Base-by-base conservation (phyloP, 92 coral and sea anemone genomes). In the Epizoanthus stellaris region DNA sequence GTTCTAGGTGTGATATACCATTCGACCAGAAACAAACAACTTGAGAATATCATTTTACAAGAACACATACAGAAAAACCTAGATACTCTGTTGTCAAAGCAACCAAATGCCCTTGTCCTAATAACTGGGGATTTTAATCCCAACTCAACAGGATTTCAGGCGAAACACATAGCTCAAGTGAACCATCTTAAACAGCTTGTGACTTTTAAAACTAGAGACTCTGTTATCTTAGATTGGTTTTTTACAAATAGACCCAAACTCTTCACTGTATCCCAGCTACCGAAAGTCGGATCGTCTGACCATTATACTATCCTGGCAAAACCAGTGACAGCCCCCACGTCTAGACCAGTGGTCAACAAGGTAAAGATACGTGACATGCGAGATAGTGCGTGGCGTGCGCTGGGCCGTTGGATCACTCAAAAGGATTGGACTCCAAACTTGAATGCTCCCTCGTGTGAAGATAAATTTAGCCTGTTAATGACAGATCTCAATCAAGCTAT, bases 61-160 rank as follows among this genome's bases (percentile, higher is more conserved):
- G 92, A 80, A 1, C 87, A 89, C 34, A 65, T 80, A 38, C 92
- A 89, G 79, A 85, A 64, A 42, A 85, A 89, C 67, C 67, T 89
- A 43, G 89, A 89, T 74, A 39, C 81, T n/a, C 57, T 89, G 80
- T 36, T 81, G 52, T 30, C 70, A 40, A 88, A 84, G 14, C 87
- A 85, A 43, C 87, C 87, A 30, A 82, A 88, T 47, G 82, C 91
- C n/a, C 72, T 82, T 74, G 79, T 63, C 25, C 64, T 70, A 34
- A 14, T 87, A 69, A 88, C 84, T 57, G 91, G 91, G 2, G 92
- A 77, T 81, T 90, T 90, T 74, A 90, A 90, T 39, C 80, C 80
- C 45, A 76, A 20, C 68, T 67, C 93, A 64, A 90, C 90, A 17
- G 90, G 88, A 60, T 45, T 86, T 69, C 61, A 43, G 53, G 77